phyloP scores from a whole-genome alignment of 2,888 invertebrate species.

The Anoplius nigerrimus region DNA sequence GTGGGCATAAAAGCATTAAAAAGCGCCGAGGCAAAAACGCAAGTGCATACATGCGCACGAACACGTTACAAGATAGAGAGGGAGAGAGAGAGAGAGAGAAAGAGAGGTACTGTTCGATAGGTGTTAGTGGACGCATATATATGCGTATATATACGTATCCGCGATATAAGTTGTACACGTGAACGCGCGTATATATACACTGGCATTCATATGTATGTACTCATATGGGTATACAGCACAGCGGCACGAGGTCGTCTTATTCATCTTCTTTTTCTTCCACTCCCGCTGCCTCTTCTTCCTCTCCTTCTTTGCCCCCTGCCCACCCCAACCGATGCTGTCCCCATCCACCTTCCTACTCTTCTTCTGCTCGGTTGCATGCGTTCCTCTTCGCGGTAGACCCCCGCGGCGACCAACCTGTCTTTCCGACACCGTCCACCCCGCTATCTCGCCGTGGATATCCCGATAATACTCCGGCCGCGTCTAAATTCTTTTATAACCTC shows the following conservation, averaged over 20 bases:
- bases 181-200: background rate
- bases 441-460: constrained; percentile 60
- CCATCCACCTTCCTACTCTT: constrained; percentile 40
- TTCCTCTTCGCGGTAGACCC: constrained; percentile 66
- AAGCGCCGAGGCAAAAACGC: constrained; percentile 65
- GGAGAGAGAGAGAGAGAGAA: background rate
- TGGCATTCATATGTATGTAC: constrained; percentile 35
- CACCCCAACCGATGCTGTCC: constrained; percentile 17
- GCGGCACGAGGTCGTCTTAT: constrained; percentile 8
- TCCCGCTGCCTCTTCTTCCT: constrained; percentile 36
- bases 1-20: constrained; percentile 74
- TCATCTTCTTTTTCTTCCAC: constrained; percentile 11
- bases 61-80: constrained; percentile 20
- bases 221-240: constrained; percentile 8
- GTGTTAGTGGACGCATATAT: background rate
- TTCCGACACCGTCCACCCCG: constrained; percentile 68
- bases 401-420: constrained; percentile 74
- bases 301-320: constrained; percentile 23
- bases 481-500: constrained; percentile 59
- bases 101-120: background rate
- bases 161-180: constrained; percentile 2
- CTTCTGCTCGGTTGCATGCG: constrained; percentile 55
- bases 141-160: background rate
- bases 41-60: constrained; percentile 57
- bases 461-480: constrained; percentile 60